Percentiles rank a stretch among this genome's conserved stretches.
Evolutionary conservation across 2,113 vertebrate species (phyloP).

Genomic region (Cyanocitta stelleri): DNA sequence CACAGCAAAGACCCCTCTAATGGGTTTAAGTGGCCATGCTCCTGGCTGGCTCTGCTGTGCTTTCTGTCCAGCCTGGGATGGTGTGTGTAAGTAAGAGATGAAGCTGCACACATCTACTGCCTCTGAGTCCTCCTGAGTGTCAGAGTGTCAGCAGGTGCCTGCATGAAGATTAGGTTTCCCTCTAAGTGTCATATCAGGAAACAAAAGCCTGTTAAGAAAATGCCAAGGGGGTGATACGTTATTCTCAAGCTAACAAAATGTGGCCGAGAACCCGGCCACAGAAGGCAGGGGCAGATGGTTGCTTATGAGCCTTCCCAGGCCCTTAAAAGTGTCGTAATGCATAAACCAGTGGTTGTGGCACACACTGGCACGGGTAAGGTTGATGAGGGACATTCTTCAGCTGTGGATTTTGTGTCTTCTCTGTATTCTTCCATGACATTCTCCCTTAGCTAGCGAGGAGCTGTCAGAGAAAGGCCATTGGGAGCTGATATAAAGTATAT

Average conservation of each 20-base stretch:
- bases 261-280: not conserved
- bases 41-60: not conserved
- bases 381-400: not conserved
- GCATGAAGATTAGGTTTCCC: not conserved
- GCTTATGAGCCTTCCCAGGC: not conserved
- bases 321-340: not conserved
- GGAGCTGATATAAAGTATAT: not conserved
- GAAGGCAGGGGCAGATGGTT: not conserved
- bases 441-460: not conserved
- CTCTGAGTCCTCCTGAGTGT: not conserved
- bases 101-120: not conserved
- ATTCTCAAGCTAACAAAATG: not conserved
- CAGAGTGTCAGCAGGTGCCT: not conserved
- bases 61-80: not conserved
- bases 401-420: not conserved
- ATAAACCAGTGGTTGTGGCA: not conserved
- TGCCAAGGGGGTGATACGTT: not conserved
- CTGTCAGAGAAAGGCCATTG: not conserved
- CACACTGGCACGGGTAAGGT: not conserved
- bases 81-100: not conserved
- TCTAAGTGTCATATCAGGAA: not conserved
- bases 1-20: constrained; percentile 17
- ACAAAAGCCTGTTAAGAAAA: not conserved
- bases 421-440: not conserved
- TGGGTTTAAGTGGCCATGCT: constrained; percentile 13